phyloP scores from a whole-genome alignment of 1,140 invertebrate species.

The Drosophila bifasciata region DNA sequence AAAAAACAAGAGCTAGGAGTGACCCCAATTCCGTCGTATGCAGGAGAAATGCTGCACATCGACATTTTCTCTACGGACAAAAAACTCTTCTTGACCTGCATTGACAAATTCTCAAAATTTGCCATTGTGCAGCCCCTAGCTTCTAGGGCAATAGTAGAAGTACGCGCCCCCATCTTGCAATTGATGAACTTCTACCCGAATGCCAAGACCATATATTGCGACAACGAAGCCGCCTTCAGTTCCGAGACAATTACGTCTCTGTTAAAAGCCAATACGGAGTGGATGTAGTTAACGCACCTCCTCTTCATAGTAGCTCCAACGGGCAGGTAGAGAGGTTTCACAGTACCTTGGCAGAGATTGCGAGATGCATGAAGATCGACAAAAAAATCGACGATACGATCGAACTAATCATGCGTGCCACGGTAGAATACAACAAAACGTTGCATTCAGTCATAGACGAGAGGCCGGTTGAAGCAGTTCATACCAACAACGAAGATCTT shows the following conservation, averaged over 20 bases:
- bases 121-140: conserved; percentile 29
- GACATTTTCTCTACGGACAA: conserved; percentile 35
- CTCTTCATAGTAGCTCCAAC: conserved; percentile 37
- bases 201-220: conserved; percentile 31
- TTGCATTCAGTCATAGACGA: conserved; percentile 23
- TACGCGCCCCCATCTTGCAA: conserved; percentile 19
- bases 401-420: conserved; percentile 25
- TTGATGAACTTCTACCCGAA: conserved; percentile 33
- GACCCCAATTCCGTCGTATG: conserved; percentile 19
- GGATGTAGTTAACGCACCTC: conserved; percentile 12
- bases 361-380: conserved; percentile 39
- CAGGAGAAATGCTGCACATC: conserved; percentile 35
- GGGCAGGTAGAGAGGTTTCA: conserved; percentile 43
- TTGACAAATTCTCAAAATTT: conserved; percentile 42
- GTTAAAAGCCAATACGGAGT: conserved; percentile 3
- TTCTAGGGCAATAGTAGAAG: conserved; percentile 28
- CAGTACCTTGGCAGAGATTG: conserved; percentile 33
- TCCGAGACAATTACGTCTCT: conserved; percentile 11
- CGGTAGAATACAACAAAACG: conserved; percentile 36
- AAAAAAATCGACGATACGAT: conserved; percentile 24
- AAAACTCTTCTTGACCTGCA: conserved; percentile 29
- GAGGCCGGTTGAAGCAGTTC: neutral
- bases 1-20: conserved; percentile 28
- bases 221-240: conserved; percentile 31
- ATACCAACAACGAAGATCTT: conserved; percentile 1